Percentiles rank a stretch among this genome's conserved stretches.
Evolutionary conservation across 2,797 vertebrate species (phyloP).

Genomic region (Novumbra hubbsi): DNA sequence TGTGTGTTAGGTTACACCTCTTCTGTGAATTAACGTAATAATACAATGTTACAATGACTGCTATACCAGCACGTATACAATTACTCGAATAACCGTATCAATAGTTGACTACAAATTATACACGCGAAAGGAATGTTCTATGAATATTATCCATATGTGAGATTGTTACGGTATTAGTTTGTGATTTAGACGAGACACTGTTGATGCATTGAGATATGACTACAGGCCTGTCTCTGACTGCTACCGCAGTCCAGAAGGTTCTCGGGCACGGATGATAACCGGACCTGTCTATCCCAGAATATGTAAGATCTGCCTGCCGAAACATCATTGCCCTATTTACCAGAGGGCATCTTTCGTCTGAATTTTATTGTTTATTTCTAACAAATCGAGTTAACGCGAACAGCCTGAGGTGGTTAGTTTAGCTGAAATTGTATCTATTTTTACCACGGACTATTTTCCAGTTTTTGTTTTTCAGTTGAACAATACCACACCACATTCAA

Average conservation of each 20-base stretch:
- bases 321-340: conserved; percentile 47
- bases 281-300: conserved; percentile 19
- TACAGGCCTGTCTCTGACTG: background rate
- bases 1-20: background rate
- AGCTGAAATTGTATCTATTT: background rate
- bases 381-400: background rate
- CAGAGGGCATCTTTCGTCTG: conserved; percentile 42
- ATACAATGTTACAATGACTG: background rate
- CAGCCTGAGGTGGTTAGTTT: background rate
- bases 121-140: background rate
- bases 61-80: background rate
- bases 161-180: background rate
- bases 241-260: background rate
- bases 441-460: too few relatives aligned
- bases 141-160: background rate
- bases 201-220: background rate
- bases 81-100: background rate
- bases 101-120: background rate
- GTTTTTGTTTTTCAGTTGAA: background rate
- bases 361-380: background rate
- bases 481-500: background rate
- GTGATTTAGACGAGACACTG: background rate
- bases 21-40: background rate
- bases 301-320: conserved; percentile 30
- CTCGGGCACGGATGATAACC: background rate